phyloP scores from a whole-genome alignment of 2,113 vertebrate species.

The Rhinogobius similis region DNA sequence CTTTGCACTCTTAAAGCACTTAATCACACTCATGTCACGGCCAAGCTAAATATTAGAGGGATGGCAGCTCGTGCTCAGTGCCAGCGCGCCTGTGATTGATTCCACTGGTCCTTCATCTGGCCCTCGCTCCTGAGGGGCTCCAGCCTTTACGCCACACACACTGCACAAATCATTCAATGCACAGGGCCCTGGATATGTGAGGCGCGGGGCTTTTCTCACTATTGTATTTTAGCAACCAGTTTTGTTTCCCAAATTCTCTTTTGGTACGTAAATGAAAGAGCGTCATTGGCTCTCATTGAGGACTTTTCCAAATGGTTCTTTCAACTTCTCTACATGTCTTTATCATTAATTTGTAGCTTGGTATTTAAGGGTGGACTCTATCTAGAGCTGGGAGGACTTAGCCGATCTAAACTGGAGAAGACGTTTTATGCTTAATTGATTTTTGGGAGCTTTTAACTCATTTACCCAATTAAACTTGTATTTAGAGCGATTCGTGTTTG shows the following conservation, averaged over 20 bases:
- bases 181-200: slow-evolving; percentile 9
- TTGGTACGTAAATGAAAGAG: too few relatives aligned
- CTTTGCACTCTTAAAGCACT: slow-evolving; percentile 50
- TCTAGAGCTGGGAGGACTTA: too few relatives aligned
- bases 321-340: background rate
- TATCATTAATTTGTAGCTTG: background rate
- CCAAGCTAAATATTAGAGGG: slow-evolving; percentile 53
- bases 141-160: slow-evolving; percentile 30
- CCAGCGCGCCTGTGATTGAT: slow-evolving; percentile 57
- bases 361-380: too few relatives aligned
- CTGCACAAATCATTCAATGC: slow-evolving; percentile 32
- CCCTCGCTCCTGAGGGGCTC: slow-evolving; percentile 46
- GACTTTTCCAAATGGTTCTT: background rate
- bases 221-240: background rate
- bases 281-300: too few relatives aligned
- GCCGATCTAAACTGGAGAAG: too few relatives aligned
- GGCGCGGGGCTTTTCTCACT: background rate
- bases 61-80: slow-evolving; percentile 43
- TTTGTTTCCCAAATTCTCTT: too few relatives aligned
- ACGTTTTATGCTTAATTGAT: too few relatives aligned
- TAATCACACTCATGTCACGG: slow-evolving; percentile 51
- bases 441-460: too few relatives aligned
- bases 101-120: slow-evolving; percentile 54
- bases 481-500: too few relatives aligned
- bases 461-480: too few relatives aligned